Conservation (phyloP, 2,113 vertebrate genomes). For the Chiloscyllium plagiosum region DNA sequence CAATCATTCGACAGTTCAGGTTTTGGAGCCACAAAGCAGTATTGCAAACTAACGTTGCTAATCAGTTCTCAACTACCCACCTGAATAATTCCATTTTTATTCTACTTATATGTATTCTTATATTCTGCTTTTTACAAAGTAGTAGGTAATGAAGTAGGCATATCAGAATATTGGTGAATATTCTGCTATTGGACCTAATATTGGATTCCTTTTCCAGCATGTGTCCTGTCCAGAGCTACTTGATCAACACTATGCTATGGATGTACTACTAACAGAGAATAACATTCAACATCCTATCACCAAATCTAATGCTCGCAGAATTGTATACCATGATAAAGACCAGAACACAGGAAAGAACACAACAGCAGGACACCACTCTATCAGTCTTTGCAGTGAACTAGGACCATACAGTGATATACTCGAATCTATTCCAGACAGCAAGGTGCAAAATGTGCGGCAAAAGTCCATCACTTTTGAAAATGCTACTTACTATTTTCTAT, state of each 20-base stretch:
- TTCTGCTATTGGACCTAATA: not conserved
- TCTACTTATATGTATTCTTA: no score
- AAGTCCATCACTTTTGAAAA: slow-evolving; percentile 74
- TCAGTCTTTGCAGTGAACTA: slow-evolving; percentile 76
- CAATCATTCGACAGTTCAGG: no score
- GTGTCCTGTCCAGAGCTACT: slow-evolving; percentile 85
- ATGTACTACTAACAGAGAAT: slow-evolving; percentile 63
- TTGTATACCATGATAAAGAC: slow-evolving; percentile 59
- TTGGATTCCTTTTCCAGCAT: slow-evolving; percentile 53
- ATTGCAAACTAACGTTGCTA: not conserved
- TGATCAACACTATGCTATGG: slow-evolving; percentile 73
- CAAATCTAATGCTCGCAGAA: slow-evolving; percentile 65
- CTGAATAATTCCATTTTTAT: not conserved
- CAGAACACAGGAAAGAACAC: slow-evolving; percentile 44
- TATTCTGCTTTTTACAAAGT: not conserved
- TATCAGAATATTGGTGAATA: no score
- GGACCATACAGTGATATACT: slow-evolving; percentile 65
- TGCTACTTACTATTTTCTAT: slow-evolving; percentile 91
- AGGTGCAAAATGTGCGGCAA: slow-evolving; percentile 49
- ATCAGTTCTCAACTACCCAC: not conserved
- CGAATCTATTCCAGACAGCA: slow-evolving; percentile 53
- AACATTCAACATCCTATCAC: slow-evolving; percentile 81
- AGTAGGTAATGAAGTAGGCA: not conserved
- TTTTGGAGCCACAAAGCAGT: not conserved
- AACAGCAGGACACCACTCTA: slow-evolving; percentile 60